Evolutionary conservation across 1,140 invertebrate genomes (phyloP).

Genomic region (Drosophila pachea): DNA sequence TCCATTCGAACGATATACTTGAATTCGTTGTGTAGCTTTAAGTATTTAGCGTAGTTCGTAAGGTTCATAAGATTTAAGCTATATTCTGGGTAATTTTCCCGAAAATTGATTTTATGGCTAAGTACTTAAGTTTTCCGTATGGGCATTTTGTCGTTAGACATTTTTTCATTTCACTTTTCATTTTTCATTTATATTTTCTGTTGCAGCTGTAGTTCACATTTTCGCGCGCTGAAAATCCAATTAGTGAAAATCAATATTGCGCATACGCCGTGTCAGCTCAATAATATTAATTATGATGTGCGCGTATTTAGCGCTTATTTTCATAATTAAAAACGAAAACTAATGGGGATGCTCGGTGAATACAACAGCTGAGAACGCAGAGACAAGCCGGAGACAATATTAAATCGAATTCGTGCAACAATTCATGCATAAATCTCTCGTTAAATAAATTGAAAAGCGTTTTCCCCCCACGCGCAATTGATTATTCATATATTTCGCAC

Average conservation of each 20-base stretch:
- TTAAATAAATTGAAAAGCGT: slow-evolving; percentile 8
- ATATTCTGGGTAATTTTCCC: neutral
- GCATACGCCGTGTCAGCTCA: slow-evolving; percentile 65
- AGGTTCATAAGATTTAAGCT: too few species aligned
- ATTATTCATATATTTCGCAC: slow-evolving; percentile 55
- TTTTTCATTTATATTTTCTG: neutral
- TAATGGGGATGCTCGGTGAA: too few species aligned
- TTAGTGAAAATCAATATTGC: slow-evolving; percentile 75
- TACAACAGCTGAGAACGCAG: too few species aligned
- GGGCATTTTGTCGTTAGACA: slow-evolving; percentile 38
- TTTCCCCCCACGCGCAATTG: slow-evolving; percentile 36
- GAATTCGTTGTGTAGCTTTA: too few species aligned
- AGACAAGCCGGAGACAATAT: neutral
- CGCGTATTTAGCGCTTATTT: neutral
- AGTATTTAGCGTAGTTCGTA: too few species aligned
- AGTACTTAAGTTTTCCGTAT: slow-evolving; percentile 42
- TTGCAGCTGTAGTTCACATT: slow-evolving; percentile 21
- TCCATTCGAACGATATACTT: too few species aligned
- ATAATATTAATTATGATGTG: slow-evolving; percentile 54
- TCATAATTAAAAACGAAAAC: neutral
- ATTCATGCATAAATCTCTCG: slow-evolving; percentile 12
- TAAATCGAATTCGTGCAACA: slow-evolving; percentile 8
- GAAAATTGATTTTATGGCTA: slow-evolving; percentile 34
- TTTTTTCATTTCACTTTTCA: slow-evolving; percentile 9
- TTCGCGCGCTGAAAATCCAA: slow-evolving; percentile 65